Evolutionary conservation across 2,888 invertebrate species (phyloP), one percentile per base, ranked within the genome.

Genomic region (Hylaea fasciaria): DNA sequence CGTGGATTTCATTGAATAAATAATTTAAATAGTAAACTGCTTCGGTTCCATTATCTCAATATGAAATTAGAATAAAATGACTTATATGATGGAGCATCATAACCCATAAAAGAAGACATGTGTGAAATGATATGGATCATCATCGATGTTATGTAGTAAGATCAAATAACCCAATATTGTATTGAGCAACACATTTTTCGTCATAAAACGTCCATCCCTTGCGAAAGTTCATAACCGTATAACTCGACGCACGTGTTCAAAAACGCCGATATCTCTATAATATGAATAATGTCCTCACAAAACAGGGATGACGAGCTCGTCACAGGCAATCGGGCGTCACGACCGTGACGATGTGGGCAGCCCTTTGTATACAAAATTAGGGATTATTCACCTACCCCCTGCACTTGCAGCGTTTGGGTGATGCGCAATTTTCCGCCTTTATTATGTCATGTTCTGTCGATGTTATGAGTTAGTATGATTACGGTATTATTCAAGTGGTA

Each of bases 291-390:
- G 14, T 37, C 51, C 8, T 46, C 37, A 51, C 60, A 55, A 50
- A 55, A 50, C 56, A 40, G 46, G 76, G 72, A 69, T 68, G 75
- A 66, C 64, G 70, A 65, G 64, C 69, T 65, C 79, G 81, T 81
- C 80, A 82, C 72, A 75, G 70, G 72, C 78, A 76, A 85, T 85
- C 77, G 75, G 59, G 65, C 75, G 73, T 50, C 56, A 52, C 64
- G 51, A 75, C 77, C 84, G 82, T 83, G 82, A 81, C 84, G 81
- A 80, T 85, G 80, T 82, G 83, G 85, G 85, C 79, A 66, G 72
- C 77, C 74, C 68, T 80, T 76, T 84, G 87, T 89, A 88, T 89
- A 86, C 88, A 87, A 86, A 87, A 88, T 88, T 88, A 87, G 83
- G 82, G 82, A 86, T 83, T 81, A 87, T 87, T 87, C 86, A 82